Evolutionary conservation across 2,113 vertebrate species (phyloP).

Genomic region (Hippopotamus amphibius): DNA sequence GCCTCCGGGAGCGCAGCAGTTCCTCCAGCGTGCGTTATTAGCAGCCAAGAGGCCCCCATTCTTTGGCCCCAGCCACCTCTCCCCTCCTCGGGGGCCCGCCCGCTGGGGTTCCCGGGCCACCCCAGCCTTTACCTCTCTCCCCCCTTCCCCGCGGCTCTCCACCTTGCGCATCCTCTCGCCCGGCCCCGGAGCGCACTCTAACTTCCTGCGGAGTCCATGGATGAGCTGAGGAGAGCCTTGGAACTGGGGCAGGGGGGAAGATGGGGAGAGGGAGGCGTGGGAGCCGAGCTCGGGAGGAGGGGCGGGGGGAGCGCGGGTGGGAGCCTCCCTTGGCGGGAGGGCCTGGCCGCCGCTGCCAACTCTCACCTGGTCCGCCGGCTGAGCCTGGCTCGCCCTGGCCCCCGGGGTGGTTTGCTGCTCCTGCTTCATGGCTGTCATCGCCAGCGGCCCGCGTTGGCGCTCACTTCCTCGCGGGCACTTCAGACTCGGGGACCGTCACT

Average conservation of each 20-base stretch:
- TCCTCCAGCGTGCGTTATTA: accelerated
- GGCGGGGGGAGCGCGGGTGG: background rate
- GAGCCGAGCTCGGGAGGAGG: background rate
- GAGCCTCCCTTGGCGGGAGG: background rate
- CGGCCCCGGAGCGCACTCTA: constrained; percentile 64
- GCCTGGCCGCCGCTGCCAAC: background rate
- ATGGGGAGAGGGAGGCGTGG: constrained; percentile 37
- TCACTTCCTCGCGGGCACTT: constrained; percentile 81
- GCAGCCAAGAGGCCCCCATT: background rate
- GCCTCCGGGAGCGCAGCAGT: background rate
- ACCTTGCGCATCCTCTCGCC: constrained; percentile 71
- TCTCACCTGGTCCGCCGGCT: constrained; percentile 91
- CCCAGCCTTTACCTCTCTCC: constrained; percentile 26
- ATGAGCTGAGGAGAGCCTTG: background rate
- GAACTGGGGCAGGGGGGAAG: constrained; percentile 2
- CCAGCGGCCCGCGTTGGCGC: constrained; percentile 65
- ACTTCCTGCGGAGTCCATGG: constrained; percentile 79
- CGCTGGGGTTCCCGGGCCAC: background rate
- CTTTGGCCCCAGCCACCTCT: background rate
- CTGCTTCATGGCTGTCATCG: constrained; percentile 95
- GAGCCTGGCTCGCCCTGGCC: constrained; percentile 87
- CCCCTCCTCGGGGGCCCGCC: background rate
- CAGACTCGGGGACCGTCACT: constrained; percentile 83
- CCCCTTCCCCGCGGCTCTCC: constrained; percentile 63
- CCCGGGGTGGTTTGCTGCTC: constrained; percentile 84